These are phyloP conservation scores for Prietella phreatophila DNA, from an alignment of 2,113 vertebrate genomes.

Conservation along the genomic window DNA sequence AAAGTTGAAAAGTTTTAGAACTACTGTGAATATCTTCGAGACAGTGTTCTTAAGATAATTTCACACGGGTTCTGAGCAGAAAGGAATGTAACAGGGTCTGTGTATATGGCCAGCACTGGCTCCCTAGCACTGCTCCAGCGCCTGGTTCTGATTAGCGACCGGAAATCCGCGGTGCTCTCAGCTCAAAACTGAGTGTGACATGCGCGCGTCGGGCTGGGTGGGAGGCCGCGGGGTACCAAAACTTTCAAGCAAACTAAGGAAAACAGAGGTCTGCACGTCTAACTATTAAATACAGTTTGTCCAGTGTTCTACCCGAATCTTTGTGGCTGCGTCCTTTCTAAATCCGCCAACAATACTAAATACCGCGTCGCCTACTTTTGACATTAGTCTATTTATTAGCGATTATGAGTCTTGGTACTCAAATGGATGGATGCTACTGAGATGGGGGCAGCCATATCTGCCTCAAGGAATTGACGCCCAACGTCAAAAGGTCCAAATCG, in stretches of 20 bases:
- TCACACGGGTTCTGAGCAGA: constrained; percentile 19
- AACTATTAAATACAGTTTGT: not conserved
- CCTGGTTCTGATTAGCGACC: constrained; percentile 81
- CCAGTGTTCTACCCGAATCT: not conserved
- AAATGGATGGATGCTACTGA: not conserved
- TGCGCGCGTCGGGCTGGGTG: constrained; percentile 60
- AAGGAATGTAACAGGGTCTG: constrained; percentile 52
- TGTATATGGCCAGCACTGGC: constrained; percentile 60
- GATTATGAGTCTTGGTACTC: not conserved
- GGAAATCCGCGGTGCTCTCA: constrained; percentile 82
- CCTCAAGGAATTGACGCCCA: not conserved
- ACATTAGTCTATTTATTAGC: not conserved
- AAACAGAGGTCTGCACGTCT: constrained; percentile 16
- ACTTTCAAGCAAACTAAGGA: constrained; percentile 35
- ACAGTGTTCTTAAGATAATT: not conserved
- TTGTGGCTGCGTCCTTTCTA: not conserved
- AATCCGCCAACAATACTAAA: not conserved
- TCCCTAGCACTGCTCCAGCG: constrained; percentile 72
- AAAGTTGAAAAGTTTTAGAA: not conserved
- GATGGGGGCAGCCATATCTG: constrained; percentile 5
- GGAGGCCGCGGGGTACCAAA: constrained; percentile 43
- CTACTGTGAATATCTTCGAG: not conserved
- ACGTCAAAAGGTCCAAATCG: constrained; percentile 9
- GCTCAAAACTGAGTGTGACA: constrained; percentile 81
- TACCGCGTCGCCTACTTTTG: not conserved